Percentiles rank a stretch among this genome's conserved stretches.
Conservation (phyloP, 2,113 vertebrate species). For the Dendrocopos noguchii region DNA sequence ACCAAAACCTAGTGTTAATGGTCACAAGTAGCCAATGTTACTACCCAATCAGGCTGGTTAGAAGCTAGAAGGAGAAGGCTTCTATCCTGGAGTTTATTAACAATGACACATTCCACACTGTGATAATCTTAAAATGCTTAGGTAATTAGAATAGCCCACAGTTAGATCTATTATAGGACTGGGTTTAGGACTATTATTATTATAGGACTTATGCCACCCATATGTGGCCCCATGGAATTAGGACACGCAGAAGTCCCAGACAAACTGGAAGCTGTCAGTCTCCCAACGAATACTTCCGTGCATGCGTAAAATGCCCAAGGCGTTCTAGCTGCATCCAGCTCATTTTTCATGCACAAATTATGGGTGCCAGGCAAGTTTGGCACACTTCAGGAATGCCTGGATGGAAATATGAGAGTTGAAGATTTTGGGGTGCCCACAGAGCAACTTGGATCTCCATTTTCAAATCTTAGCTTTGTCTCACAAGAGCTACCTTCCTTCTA, state of each 20-base stretch:
- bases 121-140: background rate
- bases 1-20: background rate
- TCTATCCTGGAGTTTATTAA: background rate
- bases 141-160: background rate
- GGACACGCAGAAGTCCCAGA: background rate
- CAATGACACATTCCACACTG: rapidly evolving
- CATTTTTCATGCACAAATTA: background rate
- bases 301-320: rapidly evolving
- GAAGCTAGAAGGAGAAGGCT: background rate
- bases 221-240: background rate
- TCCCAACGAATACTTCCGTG: rapidly evolving
- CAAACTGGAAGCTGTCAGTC: rapidly evolving
- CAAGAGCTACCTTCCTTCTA: background rate
- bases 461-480: background rate
- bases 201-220: background rate
- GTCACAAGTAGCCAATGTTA: background rate
- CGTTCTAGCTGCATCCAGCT: rapidly evolving
- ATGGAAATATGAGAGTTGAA: background rate
- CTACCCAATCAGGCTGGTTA: background rate
- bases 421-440: background rate
- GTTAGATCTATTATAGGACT: background rate
- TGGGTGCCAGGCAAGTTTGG: background rate
- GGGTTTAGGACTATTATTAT: no score
- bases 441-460: background rate
- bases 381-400: background rate